A percentile compares a stretch with the other conserved stretches of the same genome.
These are phyloP conservation scores for Panurus biarmicus DNA, from an alignment of 2,113 vertebrate species.

Conservation along the genomic window DNA sequence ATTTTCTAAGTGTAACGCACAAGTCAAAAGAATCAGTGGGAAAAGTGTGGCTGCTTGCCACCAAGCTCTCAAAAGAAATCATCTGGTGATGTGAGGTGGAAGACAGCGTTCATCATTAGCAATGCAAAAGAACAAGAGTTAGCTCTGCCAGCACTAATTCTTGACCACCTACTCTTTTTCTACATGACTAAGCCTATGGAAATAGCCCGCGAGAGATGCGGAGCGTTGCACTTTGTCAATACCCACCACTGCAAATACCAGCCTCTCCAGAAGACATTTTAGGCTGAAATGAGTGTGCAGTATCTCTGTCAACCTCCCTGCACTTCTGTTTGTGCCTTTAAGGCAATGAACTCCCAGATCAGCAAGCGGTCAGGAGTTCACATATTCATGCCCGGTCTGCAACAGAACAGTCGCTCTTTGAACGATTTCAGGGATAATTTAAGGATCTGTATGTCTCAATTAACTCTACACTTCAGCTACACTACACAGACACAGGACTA, in stretches of 20 bases:
- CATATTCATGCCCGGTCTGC: background rate
- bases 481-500: background rate
- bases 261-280: background rate
- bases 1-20: conserved; percentile 48
- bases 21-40: conserved; percentile 55
- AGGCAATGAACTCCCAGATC: background rate
- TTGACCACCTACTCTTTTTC: conserved; percentile 49
- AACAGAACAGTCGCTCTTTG: background rate
- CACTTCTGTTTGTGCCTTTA: background rate
- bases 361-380: conserved; percentile 1
- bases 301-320: background rate
- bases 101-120: conserved; percentile 43
- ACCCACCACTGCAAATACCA: background rate
- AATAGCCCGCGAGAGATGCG: background rate
- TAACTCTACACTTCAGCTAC: conserved; percentile 23
- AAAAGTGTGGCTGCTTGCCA: conserved; percentile 54
- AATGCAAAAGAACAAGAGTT: conserved; percentile 45
- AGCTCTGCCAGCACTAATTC: conserved; percentile 35
- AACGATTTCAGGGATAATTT: conserved; percentile 29
- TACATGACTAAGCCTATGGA: conserved; percentile 52
- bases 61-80: conserved; percentile 51
- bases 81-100: conserved; percentile 50
- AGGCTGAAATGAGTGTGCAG: background rate
- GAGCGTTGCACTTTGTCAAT: background rate
- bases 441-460: conserved; percentile 28